Percentiles rank a stretch among this genome's conserved stretches.
Evolutionary conservation across 2,888 invertebrate species (phyloP).

Genomic region (Eristalis pertinax): DNA sequence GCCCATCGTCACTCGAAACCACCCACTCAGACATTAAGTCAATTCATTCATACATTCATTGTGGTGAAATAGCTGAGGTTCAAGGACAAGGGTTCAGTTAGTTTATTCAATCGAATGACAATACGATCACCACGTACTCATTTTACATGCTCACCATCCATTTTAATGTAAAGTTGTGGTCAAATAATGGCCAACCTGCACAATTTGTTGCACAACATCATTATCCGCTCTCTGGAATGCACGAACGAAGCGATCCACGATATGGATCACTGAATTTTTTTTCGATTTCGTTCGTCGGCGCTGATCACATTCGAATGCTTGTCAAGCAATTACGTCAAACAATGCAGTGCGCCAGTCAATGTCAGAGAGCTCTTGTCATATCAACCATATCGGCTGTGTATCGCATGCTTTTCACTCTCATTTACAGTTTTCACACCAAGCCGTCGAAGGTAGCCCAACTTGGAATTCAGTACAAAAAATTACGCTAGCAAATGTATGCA

Average conservation of each 20-base stretch:
- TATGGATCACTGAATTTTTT: constrained; percentile 26
- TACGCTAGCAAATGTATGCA: background rate
- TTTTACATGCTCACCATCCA: background rate
- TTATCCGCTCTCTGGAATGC: constrained; percentile 49
- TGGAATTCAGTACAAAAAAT: constrained; percentile 19
- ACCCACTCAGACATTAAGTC: background rate
- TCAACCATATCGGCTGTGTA: constrained; percentile 1
- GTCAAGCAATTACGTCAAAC: background rate
- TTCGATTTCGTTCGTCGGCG: background rate
- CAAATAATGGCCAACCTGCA: constrained; percentile 5
- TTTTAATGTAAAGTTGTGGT: constrained; percentile 2
- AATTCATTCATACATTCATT: background rate
- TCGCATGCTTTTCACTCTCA: constrained; percentile 15
- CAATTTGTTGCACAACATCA: constrained; percentile 32
- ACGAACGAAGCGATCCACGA: background rate
- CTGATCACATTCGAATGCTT: background rate
- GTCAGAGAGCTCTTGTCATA: constrained; percentile 38
- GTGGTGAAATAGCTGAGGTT: background rate
- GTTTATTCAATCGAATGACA: background rate
- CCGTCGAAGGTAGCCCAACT: constrained; percentile 38
- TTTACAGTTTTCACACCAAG: constrained; percentile 23
- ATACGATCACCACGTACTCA: constrained; percentile 21
- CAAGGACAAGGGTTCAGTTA: constrained; percentile 36
- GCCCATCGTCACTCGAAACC: background rate
- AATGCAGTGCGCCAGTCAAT: constrained; percentile 20